Conservation (phyloP, 2,888 invertebrate species). For the Orthosia gracilis region DNA sequence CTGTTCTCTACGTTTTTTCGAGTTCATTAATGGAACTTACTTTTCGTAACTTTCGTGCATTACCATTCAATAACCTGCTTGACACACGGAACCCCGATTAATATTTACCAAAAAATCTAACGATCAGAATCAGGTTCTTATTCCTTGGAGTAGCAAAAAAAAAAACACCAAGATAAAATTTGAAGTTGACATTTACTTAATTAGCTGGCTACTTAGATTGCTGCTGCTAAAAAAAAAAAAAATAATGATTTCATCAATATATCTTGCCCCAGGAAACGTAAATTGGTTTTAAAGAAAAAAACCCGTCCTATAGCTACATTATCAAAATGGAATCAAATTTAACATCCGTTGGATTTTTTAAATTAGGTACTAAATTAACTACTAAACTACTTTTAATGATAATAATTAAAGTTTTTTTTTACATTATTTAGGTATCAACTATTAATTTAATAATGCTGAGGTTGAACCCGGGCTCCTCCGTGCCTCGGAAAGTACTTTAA, state of each 20-base stretch:
- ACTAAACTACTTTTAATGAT: neutral
- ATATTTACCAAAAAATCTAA: neutral
- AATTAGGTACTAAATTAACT: neutral
- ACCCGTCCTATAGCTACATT: neutral
- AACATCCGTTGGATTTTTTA: neutral
- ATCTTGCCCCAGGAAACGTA: neutral
- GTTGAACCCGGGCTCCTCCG: too few relatives aligned
- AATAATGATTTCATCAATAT: neutral
- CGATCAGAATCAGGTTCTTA: neutral
- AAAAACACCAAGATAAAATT: neutral
- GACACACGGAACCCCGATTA: neutral
- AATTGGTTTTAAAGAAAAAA: neutral
- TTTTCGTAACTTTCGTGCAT: too few relatives aligned
- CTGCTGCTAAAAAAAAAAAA: constrained; percentile 5
- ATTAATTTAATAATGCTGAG: too few relatives aligned
- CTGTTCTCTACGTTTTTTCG: too few relatives aligned
- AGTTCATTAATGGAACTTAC: neutral
- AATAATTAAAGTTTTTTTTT: neutral
- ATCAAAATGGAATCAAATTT: neutral
- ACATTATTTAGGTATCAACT: too few relatives aligned
- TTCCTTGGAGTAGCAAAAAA: neutral
- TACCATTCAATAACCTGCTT: neutral
- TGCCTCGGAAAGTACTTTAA: too few relatives aligned
- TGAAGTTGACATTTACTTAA: constrained; percentile 18
- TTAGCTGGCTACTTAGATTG: neutral